phyloP scores from a whole-genome alignment of 1,140 invertebrate genomes.

The Drosophila bifasciata region DNA sequence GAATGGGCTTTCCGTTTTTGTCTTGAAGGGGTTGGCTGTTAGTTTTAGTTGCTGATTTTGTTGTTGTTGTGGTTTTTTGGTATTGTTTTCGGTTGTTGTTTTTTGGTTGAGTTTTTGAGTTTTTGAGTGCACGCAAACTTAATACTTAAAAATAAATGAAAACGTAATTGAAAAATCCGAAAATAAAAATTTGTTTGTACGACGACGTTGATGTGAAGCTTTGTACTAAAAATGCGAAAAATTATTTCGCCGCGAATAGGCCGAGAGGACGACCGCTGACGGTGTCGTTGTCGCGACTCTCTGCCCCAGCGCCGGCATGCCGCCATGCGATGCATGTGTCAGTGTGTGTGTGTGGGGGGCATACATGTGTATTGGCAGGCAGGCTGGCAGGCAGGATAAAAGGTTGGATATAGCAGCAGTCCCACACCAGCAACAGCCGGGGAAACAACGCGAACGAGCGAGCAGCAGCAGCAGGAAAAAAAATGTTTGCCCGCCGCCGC shows the following conservation, averaged over 20 bases:
- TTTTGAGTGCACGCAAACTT: conserved; percentile 80
- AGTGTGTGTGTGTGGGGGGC: conserved; percentile 19
- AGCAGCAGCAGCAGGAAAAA: conserved; percentile 49
- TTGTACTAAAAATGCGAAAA: conserved; percentile 84
- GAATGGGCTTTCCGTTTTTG: conserved; percentile 2
- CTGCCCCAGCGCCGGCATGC: conserved; percentile 24
- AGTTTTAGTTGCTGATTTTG: conserved; percentile 64
- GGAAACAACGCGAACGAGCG: conserved; percentile 45
- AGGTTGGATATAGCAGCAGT: conserved; percentile 18
- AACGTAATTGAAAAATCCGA: conserved; percentile 84
- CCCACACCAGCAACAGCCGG: conserved; percentile 40
- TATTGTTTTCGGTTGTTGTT: conserved; percentile 41
- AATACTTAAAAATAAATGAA: conserved; percentile 83
- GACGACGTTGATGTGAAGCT: conserved; percentile 84
- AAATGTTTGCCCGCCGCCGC: conserved; percentile 61
- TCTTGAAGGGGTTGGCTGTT: conserved; percentile 20
- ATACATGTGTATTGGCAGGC: conserved; percentile 57
- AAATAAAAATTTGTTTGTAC: conserved; percentile 84
- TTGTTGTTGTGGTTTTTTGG: conserved; percentile 48
- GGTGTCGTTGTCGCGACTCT: conserved; percentile 55
- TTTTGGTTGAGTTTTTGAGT: conserved; percentile 46
- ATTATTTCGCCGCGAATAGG: conserved; percentile 84
- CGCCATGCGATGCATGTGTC: conserved; percentile 3
- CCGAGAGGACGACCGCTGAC: conserved; percentile 75
- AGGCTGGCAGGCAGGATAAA: conserved; percentile 1